Evolutionary conservation across 2,797 vertebrate genomes (phyloP).

Genomic region (Corythornis leucogaster): DNA sequence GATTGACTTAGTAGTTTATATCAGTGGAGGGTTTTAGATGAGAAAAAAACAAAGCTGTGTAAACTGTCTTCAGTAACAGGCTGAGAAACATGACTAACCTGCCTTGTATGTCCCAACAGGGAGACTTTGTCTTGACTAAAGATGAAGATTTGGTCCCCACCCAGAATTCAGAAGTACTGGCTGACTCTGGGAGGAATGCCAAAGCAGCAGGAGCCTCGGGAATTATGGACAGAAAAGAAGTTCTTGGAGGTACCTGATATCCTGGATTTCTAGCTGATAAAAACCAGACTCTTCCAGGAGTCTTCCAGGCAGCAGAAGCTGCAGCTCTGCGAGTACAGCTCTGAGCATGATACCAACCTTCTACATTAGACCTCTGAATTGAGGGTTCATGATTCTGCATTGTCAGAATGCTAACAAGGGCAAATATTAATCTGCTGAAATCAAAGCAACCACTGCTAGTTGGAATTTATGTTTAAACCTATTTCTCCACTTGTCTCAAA

Average conservation of each 20-base stretch:
- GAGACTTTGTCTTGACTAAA: slow-evolving; percentile 75
- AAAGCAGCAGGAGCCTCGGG: slow-evolving; percentile 73
- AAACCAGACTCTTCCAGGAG: neutral
- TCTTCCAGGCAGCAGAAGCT: neutral
- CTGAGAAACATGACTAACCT: slow-evolving; percentile 21
- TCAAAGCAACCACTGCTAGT: neutral
- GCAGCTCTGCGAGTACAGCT: neutral
- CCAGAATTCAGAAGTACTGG: neutral
- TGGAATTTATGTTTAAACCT: neutral
- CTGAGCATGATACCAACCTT: neutral
- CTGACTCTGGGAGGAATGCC: slow-evolving; percentile 38
- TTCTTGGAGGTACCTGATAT: slow-evolving; percentile 79
- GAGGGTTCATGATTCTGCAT: neutral
- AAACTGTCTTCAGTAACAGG: neutral
- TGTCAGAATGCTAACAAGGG: neutral
- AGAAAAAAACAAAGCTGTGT: neutral
- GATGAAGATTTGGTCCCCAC: slow-evolving; percentile 31
- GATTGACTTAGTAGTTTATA: neutral
- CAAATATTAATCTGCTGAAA: neutral
- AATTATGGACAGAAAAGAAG: slow-evolving; percentile 84
- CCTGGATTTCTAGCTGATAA: slow-evolving; percentile 18
- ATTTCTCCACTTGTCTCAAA: neutral
- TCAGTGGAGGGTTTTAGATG: neutral
- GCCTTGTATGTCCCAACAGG: slow-evolving; percentile 48
- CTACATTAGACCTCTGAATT: neutral